These are phyloP conservation scores for Rhinoptilus africanus DNA, from an alignment of 2,113 vertebrate species.

Conservation along the genomic window DNA sequence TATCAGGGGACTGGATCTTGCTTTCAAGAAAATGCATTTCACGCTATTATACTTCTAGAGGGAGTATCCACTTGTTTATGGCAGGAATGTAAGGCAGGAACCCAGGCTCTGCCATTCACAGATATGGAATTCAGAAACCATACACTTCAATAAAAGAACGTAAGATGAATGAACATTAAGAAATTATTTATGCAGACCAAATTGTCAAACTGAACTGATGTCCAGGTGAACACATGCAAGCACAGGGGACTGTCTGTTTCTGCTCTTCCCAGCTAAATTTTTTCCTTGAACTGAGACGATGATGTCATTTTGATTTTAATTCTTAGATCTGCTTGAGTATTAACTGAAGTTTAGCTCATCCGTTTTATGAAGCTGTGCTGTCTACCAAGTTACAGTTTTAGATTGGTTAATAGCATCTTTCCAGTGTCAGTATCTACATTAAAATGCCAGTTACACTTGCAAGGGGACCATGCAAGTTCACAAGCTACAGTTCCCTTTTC, in stretches of 20 bases:
- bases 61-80: neutral
- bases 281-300: neutral
- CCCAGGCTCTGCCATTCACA: neutral
- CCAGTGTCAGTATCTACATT: neutral
- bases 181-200: neutral
- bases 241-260: neutral
- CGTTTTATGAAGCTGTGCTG: neutral
- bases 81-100: neutral
- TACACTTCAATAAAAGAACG: neutral
- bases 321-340: neutral
- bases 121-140: neutral
- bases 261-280: neutral
- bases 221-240: neutral
- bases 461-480: neutral
- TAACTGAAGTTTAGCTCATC: neutral
- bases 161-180: neutral
- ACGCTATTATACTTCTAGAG: neutral
- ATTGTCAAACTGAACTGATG: neutral
- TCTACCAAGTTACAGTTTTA: neutral
- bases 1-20: neutral
- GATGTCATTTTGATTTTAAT: neutral
- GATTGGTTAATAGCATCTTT: neutral
- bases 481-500: neutral
- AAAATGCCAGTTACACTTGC: neutral
- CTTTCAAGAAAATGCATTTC: constrained; percentile 1